Evolutionary conservation across 1,140 invertebrate genomes (phyloP), one percentile per base, ranked within the genome.

Genomic region (Panulirus ornatus): DNA sequence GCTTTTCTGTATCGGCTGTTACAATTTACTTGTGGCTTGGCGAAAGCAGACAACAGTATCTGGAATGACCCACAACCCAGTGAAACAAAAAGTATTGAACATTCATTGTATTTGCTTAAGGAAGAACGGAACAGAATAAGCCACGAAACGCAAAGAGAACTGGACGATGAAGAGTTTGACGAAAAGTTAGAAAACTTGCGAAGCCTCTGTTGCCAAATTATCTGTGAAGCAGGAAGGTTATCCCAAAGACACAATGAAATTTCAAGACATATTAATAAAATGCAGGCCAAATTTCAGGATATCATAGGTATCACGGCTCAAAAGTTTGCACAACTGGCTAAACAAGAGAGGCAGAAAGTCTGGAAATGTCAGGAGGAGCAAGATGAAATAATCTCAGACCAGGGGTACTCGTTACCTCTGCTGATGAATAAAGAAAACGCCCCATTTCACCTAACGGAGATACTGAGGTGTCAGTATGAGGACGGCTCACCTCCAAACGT

Each of bases 31-130:
- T 79, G 76, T 14, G 42, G 42, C 76, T 51, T 79, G 11, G 19
- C 38, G 0, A 22, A 14, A 2, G 22, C 34, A 3, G 19, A 34
- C 2, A 42, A 47, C 22, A n/a, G 8, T 5, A 51, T 34, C 38
- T 79, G 42, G 76, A 30, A 44, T 30, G n/a, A 47, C 42, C 76
- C 76, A n/a, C 11, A 51, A 1, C 3, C 5, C 5, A 11, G 1
- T 5, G n/a, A 63, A 6, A 11, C 2, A 5, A 0, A 6, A 8
- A 51, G 76, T 79, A 19, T 79, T 22, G 76, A 79, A 51, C 76
- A 79, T 30, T 34, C 40, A 14, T 34, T 79, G 19, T 79, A 79
- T 14, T n/a, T 79, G n/a, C n/a, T 79, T 30, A 79, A 79, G n/a
- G 40, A 79, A 51, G 42, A 51, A 51, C 76, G 76, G 22, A 51